Percentiles rank a stretch among this genome's conserved stretches.
phyloP scores from a whole-genome alignment of 2,113 vertebrate genomes.

The Delphinapterus leucas region DNA sequence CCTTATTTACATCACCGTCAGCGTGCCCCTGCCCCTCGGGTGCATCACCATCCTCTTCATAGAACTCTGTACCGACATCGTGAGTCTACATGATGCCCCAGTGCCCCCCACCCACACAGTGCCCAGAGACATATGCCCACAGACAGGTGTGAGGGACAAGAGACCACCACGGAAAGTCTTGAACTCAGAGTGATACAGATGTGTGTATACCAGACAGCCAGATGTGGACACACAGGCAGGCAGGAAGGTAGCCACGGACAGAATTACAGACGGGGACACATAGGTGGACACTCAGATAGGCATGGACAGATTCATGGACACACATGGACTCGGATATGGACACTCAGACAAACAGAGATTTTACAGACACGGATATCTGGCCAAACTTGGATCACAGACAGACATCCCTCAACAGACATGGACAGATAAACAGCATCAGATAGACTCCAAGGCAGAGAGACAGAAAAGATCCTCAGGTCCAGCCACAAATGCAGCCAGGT shows the following conservation, averaged over 20 bases:
- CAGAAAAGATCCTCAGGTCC: neutral
- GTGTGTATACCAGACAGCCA: neutral
- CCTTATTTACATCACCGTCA: slow-evolving; percentile 91
- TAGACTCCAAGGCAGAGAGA: neutral
- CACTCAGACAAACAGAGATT: neutral
- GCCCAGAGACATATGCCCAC: neutral
- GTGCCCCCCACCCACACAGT: accelerated
- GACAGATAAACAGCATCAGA: neutral
- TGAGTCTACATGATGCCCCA: slow-evolving; percentile 72
- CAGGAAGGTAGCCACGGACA: neutral
- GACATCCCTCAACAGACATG: neutral
- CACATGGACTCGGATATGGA: neutral
- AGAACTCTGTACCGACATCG: slow-evolving; percentile 91
- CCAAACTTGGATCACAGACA: neutral
- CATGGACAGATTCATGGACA: neutral
- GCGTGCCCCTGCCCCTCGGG: slow-evolving; percentile 88
- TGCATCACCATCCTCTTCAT: slow-evolving; percentile 94
- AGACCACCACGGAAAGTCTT: neutral
- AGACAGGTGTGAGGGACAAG: accelerated
- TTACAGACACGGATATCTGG: neutral
- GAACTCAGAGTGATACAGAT: neutral
- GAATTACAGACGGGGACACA: neutral
- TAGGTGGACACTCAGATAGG: neutral
- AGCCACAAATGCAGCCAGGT: neutral
- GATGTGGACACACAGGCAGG: neutral